phyloP scores from a whole-genome alignment of 1,140 invertebrate species.

The Brachionus sp. region DNA sequence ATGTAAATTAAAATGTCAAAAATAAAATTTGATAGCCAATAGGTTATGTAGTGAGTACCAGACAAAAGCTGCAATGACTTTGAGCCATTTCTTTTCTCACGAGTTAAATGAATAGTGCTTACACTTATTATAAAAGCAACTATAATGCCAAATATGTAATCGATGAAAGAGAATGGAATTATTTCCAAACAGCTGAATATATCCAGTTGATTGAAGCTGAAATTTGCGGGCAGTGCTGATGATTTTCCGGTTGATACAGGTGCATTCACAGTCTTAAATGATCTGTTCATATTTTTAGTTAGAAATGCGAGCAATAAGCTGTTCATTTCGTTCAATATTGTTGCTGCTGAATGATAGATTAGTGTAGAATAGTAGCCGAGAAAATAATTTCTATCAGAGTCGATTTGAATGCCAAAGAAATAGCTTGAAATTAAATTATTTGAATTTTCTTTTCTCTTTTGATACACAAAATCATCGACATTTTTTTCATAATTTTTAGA shows the following conservation, averaged over 20 bases:
- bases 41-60: not conserved
- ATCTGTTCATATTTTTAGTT: conserved; percentile 12
- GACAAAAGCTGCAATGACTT: conserved; percentile 37
- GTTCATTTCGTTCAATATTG: not conserved
- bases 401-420: conserved; percentile 13
- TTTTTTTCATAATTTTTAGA: not conserved
- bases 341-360: not conserved
- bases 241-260: not conserved
- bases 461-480: not conserved
- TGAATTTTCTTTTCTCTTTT: conserved; percentile 2
- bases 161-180: conserved; percentile 33
- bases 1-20: conserved; percentile 20
- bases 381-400: not conserved
- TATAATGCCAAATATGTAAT: conserved; percentile 18
- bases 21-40: conserved; percentile 37
- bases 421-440: conserved; percentile 14
- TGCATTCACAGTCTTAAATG: not conserved
- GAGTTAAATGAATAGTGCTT: not conserved
- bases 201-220: not conserved
- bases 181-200: conserved; percentile 30
- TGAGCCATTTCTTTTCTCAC: conserved; percentile 11
- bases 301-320: not conserved
- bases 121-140: conserved; percentile 24
- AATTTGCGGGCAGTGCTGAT: not conserved
- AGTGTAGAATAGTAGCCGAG: not conserved